phyloP scores from a whole-genome alignment of 2,113 vertebrate species.

The Gila orcuttii region DNA sequence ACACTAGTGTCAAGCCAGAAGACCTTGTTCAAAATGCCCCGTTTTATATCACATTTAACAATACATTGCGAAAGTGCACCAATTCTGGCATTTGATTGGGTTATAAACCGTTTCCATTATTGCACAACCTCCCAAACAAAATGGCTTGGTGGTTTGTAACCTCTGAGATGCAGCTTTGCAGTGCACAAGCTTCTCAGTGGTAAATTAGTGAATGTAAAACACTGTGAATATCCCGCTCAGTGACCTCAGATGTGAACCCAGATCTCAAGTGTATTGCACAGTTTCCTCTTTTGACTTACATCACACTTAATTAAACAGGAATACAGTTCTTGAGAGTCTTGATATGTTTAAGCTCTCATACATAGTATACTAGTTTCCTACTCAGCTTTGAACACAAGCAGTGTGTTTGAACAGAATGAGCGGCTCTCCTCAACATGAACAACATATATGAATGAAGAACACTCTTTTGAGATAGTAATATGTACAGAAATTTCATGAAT shows the following conservation, averaged over 20 bases:
- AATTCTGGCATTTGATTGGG: neutral
- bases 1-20: constrained; percentile 17
- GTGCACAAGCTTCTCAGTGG: neutral
- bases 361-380: neutral
- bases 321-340: neutral
- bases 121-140: constrained; percentile 19
- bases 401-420: neutral
- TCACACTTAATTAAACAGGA: constrained; percentile 33
- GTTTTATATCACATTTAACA: constrained; percentile 15
- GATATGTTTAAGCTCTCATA: neutral
- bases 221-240: neutral
- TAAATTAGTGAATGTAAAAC: neutral
- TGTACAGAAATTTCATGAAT: neutral
- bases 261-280: constrained; percentile 23
- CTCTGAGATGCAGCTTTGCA: neutral
- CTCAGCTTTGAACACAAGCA: neutral
- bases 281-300: constrained; percentile 37
- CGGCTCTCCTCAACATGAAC: neutral
- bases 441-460: neutral
- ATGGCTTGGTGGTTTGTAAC: neutral
- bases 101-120: neutral
- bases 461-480: neutral
- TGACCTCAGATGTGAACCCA: neutral
- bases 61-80: constrained; percentile 33
- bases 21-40: constrained; percentile 2